Evolutionary conservation across 2,113 vertebrate species (phyloP), one percentile per base, ranked within the genome.

Genomic region (Rhabdornis inornatus): DNA sequence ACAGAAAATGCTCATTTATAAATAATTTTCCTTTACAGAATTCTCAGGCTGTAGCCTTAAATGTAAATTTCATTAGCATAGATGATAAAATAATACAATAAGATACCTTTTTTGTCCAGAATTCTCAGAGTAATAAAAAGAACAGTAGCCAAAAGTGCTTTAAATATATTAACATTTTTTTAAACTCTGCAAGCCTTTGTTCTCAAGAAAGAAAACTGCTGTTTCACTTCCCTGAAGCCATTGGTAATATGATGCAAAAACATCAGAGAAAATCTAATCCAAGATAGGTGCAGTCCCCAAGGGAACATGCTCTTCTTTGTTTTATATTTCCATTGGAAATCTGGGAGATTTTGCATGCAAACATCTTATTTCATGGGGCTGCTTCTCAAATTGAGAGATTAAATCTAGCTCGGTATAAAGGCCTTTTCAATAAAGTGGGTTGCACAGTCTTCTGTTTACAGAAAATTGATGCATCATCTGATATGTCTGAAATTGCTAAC

Each of bases 361-460:
- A 98, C 97, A 97, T 98, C 98, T 98, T 98, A 98, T 98, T 98
- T 98, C 98, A 98, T 98, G 98, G 98, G 94, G 87, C 96, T 97
- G 97, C 97, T 98, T 97, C 97, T 98, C 96, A 98, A 98, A 98
- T 97, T 98, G 98, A 98, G 97, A 98, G 98, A 98, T 98, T 98
- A 98, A 98, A 98, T 98, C 98, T 98, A 97, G 97, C 79, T 70
- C 77, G 23, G 86, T 93, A 97, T 97, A 97, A 98, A 97, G 94
- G 95, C 92, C 96, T 98, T 98, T 98, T 98, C 98, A 98, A 96
- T 98, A 97, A 98, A 98, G 95, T 97, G 96, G 95, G 96, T 97
- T 98, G 96, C 97, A 95, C 68, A 96, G 96, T 96, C 94, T 97
- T 97, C 95, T 97, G 96, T 98, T 98, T 98, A 98, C 97, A 94